These are phyloP conservation scores for Onychomys arenicola DNA, from an alignment of 2,797 vertebrate genomes.

Conservation along the genomic window DNA sequence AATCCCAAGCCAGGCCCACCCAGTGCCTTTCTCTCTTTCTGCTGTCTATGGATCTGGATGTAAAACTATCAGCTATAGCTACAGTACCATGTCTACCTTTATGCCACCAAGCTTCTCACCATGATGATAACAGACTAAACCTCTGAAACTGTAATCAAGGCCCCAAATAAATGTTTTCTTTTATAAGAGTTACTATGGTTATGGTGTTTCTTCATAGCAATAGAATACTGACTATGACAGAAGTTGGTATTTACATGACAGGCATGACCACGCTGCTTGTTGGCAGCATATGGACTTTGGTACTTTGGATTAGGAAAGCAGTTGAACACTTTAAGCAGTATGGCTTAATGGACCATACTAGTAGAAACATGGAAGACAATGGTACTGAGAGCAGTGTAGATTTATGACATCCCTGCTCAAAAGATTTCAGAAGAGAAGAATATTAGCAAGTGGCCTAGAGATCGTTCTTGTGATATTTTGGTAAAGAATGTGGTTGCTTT, in stretches of 20 bases:
- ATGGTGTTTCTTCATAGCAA: neutral
- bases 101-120: neutral
- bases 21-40: neutral
- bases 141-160: neutral
- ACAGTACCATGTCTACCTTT: neutral
- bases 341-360: neutral
- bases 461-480: neutral
- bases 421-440: neutral
- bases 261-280: neutral
- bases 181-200: neutral
- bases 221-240: neutral
- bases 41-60: neutral
- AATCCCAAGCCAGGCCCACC: neutral
- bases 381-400: neutral
- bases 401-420: neutral
- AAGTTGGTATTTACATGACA: neutral
- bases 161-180: neutral
- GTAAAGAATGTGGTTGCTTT: neutral
- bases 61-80: neutral
- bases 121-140: neutral
- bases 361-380: neutral
- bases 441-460: neutral
- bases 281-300: neutral
- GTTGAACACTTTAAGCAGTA: neutral
- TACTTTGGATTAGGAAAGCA: neutral